Percentiles rank a stretch among this genome's conserved stretches.
These are phyloP conservation scores for Drosophila acutilabella DNA, from an alignment of 2,888 invertebrate species.

Conservation along the genomic window DNA sequence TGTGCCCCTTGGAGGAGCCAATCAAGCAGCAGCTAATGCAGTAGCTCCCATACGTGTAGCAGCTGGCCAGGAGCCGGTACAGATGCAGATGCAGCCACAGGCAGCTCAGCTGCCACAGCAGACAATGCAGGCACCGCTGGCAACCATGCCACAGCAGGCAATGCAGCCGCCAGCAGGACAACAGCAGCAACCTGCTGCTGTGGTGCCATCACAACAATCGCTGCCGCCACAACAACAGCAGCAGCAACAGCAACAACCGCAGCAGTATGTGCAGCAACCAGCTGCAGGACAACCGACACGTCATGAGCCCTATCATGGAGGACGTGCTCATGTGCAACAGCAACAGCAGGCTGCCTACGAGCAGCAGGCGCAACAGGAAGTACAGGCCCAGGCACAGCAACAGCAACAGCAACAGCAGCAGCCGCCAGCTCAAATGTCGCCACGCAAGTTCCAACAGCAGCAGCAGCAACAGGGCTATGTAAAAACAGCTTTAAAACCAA, in stretches of 20 bases:
- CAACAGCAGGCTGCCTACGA: slow-evolving; percentile 27
- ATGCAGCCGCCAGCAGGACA: slow-evolving; percentile 27
- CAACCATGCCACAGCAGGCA: slow-evolving; percentile 24
- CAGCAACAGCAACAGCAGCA: slow-evolving; percentile 35
- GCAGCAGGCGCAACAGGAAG: slow-evolving; percentile 34
- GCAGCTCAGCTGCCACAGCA: slow-evolving; percentile 27
- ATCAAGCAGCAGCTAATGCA: slow-evolving; percentile 8
- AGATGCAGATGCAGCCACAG: slow-evolving; percentile 36
- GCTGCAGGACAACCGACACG: slow-evolving; percentile 66
- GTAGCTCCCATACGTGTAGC: slow-evolving; percentile 46
- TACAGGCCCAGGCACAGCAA: slow-evolving; percentile 23
- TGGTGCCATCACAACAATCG: slow-evolving; percentile 43
- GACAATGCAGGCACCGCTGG: slow-evolving; percentile 22
- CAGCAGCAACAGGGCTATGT: slow-evolving; percentile 60
- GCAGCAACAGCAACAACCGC: slow-evolving; percentile 30
- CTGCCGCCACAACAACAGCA: slow-evolving; percentile 23
- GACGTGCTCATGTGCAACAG: slow-evolving; percentile 62
- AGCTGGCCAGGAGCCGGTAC: slow-evolving; percentile 52
- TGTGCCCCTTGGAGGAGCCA: slow-evolving; percentile 18
- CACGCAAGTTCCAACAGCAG: slow-evolving; percentile 53
- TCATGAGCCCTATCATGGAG: slow-evolving; percentile 44
- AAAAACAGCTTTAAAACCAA: slow-evolving; percentile 25
- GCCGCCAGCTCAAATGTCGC: slow-evolving; percentile 36
- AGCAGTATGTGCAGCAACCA: slow-evolving; percentile 53
- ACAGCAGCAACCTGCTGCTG: slow-evolving; percentile 23